Evolutionary conservation across 2,113 vertebrate genomes (phyloP).

Genomic region (human): DNA sequence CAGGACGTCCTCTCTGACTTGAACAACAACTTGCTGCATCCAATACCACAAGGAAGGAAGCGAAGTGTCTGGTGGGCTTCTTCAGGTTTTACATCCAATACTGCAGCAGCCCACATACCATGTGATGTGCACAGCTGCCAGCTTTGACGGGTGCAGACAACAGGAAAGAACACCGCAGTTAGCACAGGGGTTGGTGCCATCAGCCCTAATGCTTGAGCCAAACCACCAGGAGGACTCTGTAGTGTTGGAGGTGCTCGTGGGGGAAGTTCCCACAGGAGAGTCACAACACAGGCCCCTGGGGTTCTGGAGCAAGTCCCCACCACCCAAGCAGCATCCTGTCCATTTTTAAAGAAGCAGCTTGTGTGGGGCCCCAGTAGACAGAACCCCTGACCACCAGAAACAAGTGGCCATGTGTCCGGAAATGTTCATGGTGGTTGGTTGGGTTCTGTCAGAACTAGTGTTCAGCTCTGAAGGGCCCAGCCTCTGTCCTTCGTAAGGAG

Average conservation of each 20-base stretch:
- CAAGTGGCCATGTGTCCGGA: neutral
- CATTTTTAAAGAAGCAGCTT: neutral
- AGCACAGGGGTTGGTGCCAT: neutral
- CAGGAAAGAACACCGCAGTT: neutral
- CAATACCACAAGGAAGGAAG: neutral
- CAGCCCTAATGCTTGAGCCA: too few species aligned
- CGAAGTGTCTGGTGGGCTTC: neutral
- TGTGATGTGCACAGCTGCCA: neutral
- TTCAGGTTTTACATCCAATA: too few species aligned
- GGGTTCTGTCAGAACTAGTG: too few species aligned
- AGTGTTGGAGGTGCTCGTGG: accelerated
- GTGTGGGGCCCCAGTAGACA: accelerated
- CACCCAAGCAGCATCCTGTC: neutral
- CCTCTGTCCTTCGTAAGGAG: too few species aligned
- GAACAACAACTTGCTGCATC: too few species aligned
- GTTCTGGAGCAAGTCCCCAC: neutral
- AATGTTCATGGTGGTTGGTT: accelerated
- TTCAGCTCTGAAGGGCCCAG: neutral
- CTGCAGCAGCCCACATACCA: neutral
- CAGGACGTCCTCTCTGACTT: neutral
- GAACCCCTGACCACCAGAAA: too few species aligned
- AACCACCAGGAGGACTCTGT: neutral
- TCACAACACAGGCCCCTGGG: too few species aligned
- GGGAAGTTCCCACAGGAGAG: neutral
- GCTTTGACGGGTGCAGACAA: too few species aligned